A percentile compares a stretch with the other conserved stretches of the same genome.
Conservation (phyloP, 2,888 invertebrate species). For the Encarsia formosa region DNA sequence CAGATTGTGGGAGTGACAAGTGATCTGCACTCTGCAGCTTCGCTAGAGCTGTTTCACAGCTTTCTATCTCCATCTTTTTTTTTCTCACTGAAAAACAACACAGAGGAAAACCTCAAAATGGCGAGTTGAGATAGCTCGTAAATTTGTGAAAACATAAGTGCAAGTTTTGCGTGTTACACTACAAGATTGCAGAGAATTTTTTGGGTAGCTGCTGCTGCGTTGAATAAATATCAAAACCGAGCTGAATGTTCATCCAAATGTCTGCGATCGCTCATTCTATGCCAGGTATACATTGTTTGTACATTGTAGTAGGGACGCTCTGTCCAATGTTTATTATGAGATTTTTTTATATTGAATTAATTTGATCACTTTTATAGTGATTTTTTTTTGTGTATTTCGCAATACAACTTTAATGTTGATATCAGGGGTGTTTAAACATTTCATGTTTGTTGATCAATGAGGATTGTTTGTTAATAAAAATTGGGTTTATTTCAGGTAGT, state of each 20-base stretch:
- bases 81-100: slow-evolving; percentile 5
- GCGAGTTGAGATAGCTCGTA: slow-evolving; percentile 35
- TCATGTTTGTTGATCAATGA: no score
- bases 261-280: slow-evolving; percentile 51
- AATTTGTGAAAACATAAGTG: not conserved
- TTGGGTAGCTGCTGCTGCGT: not conserved
- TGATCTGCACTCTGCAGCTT: not conserved
- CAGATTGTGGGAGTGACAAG: no score
- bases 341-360: no score
- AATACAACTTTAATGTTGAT: no score
- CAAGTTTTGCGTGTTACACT: not conserved
- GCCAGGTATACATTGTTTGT: no score
- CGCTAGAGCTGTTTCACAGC: not conserved
- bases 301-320: no score
- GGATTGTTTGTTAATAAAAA: slow-evolving; percentile 19
- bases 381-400: no score
- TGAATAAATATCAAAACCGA: slow-evolving; percentile 6
- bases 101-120: slow-evolving; percentile 46
- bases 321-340: no score
- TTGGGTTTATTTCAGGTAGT: slow-evolving; percentile 62
- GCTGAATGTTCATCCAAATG: slow-evolving; percentile 51
- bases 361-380: no score
- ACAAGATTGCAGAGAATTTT: not conserved
- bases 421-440: no score
- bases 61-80: not conserved